Base-by-base conservation (phyloP, 2,888 invertebrate species). In the Dryobota labecula region DNA sequence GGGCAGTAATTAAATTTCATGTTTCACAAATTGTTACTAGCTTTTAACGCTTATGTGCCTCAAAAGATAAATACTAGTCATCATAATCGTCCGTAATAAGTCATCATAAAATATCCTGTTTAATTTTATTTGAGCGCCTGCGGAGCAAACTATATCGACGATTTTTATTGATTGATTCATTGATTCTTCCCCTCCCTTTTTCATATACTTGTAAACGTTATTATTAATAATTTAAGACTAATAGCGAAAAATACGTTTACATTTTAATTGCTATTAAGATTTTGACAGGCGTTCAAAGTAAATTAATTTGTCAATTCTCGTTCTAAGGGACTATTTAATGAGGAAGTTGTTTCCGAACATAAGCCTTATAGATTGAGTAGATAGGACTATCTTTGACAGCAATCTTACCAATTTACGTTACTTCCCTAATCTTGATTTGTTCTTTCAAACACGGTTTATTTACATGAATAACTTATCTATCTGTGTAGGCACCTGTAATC, bases 201-300 rank as follows among this genome's bases (percentile, higher is more conserved):
- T n/a, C n/a, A n/a, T n/a, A n/a, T n/a, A n/a, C n/a, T n/a, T n/a
- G n/a, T n/a, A n/a, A n/a, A n/a, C n/a, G n/a, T n/a, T n/a, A n/a
- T n/a, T n/a, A n/a, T n/a, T n/a, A n/a, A n/a, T n/a, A n/a, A n/a
- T n/a, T n/a, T n/a, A n/a, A n/a, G n/a, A n/a, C n/a, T n/a, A n/a
- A n/a, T n/a, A n/a, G n/a, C n/a, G n/a, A n/a, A 36, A 43, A 62
- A 62, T 27, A 43, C 38, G 45, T 51, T 63, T 30, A 70, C 33
- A 49, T 56, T 70, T 62, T 68, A 68, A 80, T 71, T 74, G 80
- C 57, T 68, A 36, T 67, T 36, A 61, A 5, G 41, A 71, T 70
- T 75, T 69, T 58, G 65, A 45, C 60, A 72, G 66, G 83, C 68
- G 38, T 18, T 64, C 45, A 24, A 64, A 69, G 51, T 63, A 57